Evolutionary conservation across 2,113 vertebrate species (phyloP), one percentile per base, ranked within the genome.

Genomic region (Labeo catla): DNA sequence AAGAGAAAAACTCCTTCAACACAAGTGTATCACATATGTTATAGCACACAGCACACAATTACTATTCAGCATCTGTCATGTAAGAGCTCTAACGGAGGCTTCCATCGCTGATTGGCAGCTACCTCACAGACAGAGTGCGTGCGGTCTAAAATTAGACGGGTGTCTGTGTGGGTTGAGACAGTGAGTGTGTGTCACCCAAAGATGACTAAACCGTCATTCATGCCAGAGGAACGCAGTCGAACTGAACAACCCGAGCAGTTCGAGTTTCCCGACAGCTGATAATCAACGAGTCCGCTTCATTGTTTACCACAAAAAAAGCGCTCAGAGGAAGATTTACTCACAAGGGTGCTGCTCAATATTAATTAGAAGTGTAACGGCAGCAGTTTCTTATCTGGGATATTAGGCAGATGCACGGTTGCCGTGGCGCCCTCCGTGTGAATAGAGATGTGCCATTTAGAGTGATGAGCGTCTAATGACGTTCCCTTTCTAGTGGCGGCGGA

Each of bases 141-240:
- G 76, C 28, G 34, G 84, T 66, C 87, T 88, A 87, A 91, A 91
- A 87, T 87, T 86, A 89, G 81, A 84, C 34, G 61, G 85, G 88
- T 81, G 88, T 72, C 49, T 84, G 85, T 76, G 88, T 86, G 88
- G 86, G 73, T 77, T 72, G 81, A 85, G 87, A 86, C 86, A 89
- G 45, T 63, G 82, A 76, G 84, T 59, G 78, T 66, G 76, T 87
- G 85, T 83, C 89, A 88, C 50, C 47, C 81, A 87, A 89, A 91
- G 86, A 91, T 91, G 91, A 91, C 87, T 91, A 86, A 86, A 86
- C 86, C 76, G 39, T 59, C 84, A 88, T 86, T 88, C 84, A 89
- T 50, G 73, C 49, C 81, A 89, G 86, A 84, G 57, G 85, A 82
- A 66, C 57, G 15, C 63, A 85, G 79, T 72, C 61, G 43, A 81